Base-by-base conservation (phyloP, 2,888 invertebrate species). In the Tetramorium bicarinatum region DNA sequence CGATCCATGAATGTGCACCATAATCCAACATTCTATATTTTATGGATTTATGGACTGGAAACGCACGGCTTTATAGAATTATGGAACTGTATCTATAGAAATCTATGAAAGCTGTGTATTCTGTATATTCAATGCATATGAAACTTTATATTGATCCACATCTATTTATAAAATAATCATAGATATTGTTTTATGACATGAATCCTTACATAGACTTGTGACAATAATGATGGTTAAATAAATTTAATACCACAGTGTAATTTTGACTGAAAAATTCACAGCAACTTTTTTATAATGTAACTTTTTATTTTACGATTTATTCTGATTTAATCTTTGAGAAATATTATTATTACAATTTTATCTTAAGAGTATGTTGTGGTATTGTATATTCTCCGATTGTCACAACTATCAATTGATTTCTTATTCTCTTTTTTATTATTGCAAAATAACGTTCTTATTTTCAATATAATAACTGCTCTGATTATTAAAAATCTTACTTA, bases 21-120 rank as follows among this genome's bases (percentile, higher is more conserved):
- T 80, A 13, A 59, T 71, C 21, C 25, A 71, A 71, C 44, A 69
- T 18, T 21, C 9, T 54, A 44, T 44, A 18, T 11, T 71, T 67
- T 34, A 54, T 56, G 44, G 21, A 79, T 69, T 69, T 69, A 59
- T 69, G 71, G 44, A 59, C 21, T 79, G 79, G 44, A 69, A 44
- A 69, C 21, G 52, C 41, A 34, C 21, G n/a, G 64, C 54, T 59
- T 69, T 67, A 52, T 49, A 54, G 44, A 44, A 54, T n/a, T n/a
- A n/a, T 34, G 44, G 13, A 56, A 47, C 29, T 72, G 34, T 41
- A 56, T 72, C 3, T 18, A 18, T 34, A 47, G 34, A 56, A 56
- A 69, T 69, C 56, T 54, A 21, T 38, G 71, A 69, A 56, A 79
- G 7, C 3, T 44, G 29, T 29, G 29, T 38, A 52, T 56, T 67